Base-by-base conservation (phyloP, 2,113 vertebrate genomes). In the Tachysurus fulvidraco region DNA sequence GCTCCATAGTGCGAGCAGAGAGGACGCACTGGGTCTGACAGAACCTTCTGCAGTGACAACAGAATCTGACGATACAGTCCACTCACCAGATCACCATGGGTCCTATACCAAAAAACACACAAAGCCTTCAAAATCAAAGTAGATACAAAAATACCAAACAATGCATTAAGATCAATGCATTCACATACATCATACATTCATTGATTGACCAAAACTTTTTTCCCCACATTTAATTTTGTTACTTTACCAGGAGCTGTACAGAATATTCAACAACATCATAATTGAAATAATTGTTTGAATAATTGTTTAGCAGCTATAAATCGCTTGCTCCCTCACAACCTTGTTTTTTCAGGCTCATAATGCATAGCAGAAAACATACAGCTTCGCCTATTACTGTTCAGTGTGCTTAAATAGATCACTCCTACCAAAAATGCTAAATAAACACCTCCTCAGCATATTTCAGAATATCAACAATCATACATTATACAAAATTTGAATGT, bases 1-100 rank as follows among this genome's bases (percentile, higher is more conserved):
- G 97, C 97, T 0, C 97, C 97, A 0, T 98, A 99, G 89, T 99
- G 97, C 8, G 97, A 98, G 90, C 97, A 99, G 7, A 98, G 96
- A 0, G 97, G 97, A 1, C 97, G 95, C 67, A 98, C 97, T 0
- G 97, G 97, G 81, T 99, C 97, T 0, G 96, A 97, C 86, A 99
- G 90, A 46, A 98, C 97, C 91, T 98, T 98, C 92, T 99, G 97
- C 6, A 99, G 95, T 0, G 97, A 97, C 1, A 97, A 94, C 83
- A 99, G 93, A 90, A 97, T 97, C 92, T 99, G 97, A 85, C 96
- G 97, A 88, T 97, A 97, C 13, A 99, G 94, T 7, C 96, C 96
- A 1, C 95, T 96, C 19, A 97, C 96, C 69, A 97, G 93, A 88
- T 98, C 97, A 0, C 97, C 96, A 0, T 98, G 97, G 4, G 95